These are phyloP conservation scores for Engraulis encrasicolus DNA, from an alignment of 2,113 vertebrate genomes.

Conservation along the genomic window DNA sequence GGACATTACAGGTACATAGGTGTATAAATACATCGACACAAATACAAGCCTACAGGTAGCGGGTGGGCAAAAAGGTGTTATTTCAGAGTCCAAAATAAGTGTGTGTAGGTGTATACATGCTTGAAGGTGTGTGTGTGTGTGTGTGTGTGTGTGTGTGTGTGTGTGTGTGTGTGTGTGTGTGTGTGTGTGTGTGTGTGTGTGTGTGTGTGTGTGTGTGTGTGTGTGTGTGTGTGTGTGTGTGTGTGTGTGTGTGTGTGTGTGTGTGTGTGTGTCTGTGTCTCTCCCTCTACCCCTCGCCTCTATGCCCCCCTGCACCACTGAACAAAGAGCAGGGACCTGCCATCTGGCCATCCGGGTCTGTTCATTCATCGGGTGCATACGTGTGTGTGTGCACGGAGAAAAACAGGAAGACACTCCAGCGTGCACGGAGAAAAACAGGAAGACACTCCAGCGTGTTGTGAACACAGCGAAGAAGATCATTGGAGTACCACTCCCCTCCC, in stretches of 20 bases:
- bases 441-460: too few species aligned
- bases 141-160: slow-evolving; percentile 29
- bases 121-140: background rate
- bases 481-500: too few species aligned
- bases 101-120: too few species aligned
- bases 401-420: too few species aligned
- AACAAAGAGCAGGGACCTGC: slow-evolving; percentile 30
- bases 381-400: too few species aligned
- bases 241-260: slow-evolving; percentile 14
- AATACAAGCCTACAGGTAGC: background rate
- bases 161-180: slow-evolving; percentile 14
- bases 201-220: too few species aligned
- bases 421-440: too few species aligned
- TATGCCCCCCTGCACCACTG: slow-evolving; percentile 10
- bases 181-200: slow-evolving; percentile 30
- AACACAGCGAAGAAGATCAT: too few species aligned
- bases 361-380: too few species aligned
- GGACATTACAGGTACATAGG: background rate
- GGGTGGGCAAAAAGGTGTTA: background rate
- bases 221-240: slow-evolving; percentile 11
- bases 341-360: slow-evolving; percentile 13
- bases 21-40: slow-evolving; percentile 24
- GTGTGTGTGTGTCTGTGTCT: slow-evolving; percentile 30
- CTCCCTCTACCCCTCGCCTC: slow-evolving; percentile 16
- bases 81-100: background rate